Conservation (phyloP, 30 jellyfish, hydroid and myxozoan species). For the Hydractinia echinata region DNA sequence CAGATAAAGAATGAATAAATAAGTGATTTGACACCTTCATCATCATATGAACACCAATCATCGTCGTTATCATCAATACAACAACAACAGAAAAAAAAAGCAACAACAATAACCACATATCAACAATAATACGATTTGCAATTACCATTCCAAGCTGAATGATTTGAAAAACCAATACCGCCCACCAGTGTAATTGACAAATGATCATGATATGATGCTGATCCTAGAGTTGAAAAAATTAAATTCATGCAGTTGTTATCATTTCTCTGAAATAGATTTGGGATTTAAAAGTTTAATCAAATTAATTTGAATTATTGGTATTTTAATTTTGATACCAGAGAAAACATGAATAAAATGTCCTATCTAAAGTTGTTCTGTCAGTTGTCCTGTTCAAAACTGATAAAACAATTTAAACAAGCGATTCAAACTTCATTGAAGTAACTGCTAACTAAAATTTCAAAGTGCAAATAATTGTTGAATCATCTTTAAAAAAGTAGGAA, state of each 20-base stretch:
- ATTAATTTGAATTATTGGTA: not conserved
- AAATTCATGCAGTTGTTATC: not conserved
- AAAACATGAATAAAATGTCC: not conserved
- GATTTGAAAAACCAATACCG: slow-evolving; percentile 75
- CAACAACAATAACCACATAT: not conserved
- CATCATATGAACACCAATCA: too few species aligned
- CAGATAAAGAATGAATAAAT: not conserved
- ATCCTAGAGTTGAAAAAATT: slow-evolving; percentile 38
- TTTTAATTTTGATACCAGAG: not conserved
- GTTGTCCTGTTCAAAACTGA: too few species aligned
- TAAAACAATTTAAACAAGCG: too few species aligned
- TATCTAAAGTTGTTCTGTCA: not conserved
- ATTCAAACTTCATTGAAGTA: too few species aligned
- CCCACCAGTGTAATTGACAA: slow-evolving; percentile 90
- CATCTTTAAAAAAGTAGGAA: too few species aligned
- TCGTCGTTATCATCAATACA: too few species aligned
- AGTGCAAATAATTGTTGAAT: too few species aligned
- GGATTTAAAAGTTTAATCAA: not conserved
- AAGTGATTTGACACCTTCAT: not conserved
- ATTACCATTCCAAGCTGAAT: slow-evolving; percentile 88
- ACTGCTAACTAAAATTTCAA: too few species aligned
- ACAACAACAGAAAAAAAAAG: too few species aligned
- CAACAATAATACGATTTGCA: not conserved
- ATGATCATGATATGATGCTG: slow-evolving; percentile 75
- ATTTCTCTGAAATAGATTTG: too few species aligned